Conservation (phyloP, 1,140 invertebrate genomes). For the Orchestia grillus region DNA sequence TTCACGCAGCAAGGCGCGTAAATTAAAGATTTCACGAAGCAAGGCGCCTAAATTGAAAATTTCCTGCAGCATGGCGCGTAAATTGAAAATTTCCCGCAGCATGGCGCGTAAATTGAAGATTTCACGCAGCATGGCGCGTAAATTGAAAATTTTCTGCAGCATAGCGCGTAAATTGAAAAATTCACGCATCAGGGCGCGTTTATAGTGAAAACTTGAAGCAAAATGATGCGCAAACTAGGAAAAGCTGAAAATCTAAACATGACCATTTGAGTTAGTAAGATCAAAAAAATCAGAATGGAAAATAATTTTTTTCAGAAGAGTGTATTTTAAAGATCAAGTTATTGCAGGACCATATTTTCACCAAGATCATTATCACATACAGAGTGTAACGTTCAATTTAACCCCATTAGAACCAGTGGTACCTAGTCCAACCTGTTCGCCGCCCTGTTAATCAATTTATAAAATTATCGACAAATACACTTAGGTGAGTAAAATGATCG, state of each 20-base stretch:
- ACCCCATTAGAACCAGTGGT: too few species aligned
- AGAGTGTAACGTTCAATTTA: too few species aligned
- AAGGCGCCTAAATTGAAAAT: background rate
- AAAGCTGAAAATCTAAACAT: background rate
- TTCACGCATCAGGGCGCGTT: too few species aligned
- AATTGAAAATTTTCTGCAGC: too few species aligned
- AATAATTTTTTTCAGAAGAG: background rate
- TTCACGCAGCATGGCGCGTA: background rate
- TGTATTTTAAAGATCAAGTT: background rate
- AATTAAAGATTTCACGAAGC: background rate
- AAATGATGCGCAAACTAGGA: background rate
- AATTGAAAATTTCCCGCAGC: background rate
- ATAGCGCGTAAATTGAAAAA: too few species aligned
- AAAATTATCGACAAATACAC: too few species aligned
- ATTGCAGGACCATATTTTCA: too few species aligned
- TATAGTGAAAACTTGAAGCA: too few species aligned
- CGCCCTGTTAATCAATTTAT: too few species aligned
- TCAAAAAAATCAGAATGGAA: background rate
- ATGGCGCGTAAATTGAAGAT: background rate
- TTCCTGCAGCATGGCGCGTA: background rate
- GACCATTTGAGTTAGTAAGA: background rate
- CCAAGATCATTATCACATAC: too few species aligned
- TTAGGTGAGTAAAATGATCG: too few species aligned
- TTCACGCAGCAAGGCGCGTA: background rate
- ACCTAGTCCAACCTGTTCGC: too few species aligned